phyloP scores from a whole-genome alignment of 1,140 invertebrate genomes.

The Dendroctonus valens region DNA sequence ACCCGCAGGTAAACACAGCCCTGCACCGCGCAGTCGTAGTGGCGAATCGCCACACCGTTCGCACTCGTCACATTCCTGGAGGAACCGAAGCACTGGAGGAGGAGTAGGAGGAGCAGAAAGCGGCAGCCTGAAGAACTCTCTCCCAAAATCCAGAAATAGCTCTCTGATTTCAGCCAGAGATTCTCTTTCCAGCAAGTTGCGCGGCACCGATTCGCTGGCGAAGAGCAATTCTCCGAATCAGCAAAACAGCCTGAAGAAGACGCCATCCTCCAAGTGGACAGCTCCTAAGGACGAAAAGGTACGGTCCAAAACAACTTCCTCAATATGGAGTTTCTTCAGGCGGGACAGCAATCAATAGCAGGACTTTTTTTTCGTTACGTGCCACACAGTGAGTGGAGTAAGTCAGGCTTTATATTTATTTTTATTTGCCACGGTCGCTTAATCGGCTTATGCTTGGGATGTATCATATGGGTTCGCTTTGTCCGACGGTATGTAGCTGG shows the following conservation, averaged over 20 bases:
- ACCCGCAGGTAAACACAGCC: slow-evolving; percentile 49
- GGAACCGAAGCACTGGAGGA: slow-evolving; percentile 45
- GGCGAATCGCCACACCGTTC: slow-evolving; percentile 54
- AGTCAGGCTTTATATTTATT: slow-evolving; percentile 45
- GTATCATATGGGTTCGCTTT: slow-evolving; percentile 2
- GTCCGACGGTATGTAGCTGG: neutral
- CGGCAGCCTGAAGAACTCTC: slow-evolving; percentile 42
- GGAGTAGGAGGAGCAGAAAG: slow-evolving; percentile 45
- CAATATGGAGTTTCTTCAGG: slow-evolving; percentile 67
- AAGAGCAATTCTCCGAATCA: slow-evolving; percentile 30
- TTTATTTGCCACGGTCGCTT: slow-evolving; percentile 36
- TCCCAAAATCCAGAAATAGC: slow-evolving; percentile 50
- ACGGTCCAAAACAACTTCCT: slow-evolving; percentile 62
- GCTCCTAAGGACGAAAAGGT: slow-evolving; percentile 55
- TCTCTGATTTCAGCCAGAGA: slow-evolving; percentile 56
- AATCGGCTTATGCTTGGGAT: slow-evolving; percentile 36
- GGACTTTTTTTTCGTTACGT: slow-evolving; percentile 40
- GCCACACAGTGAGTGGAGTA: slow-evolving; percentile 40
- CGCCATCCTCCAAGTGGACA: slow-evolving; percentile 30
- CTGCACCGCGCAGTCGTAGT: slow-evolving; percentile 53
- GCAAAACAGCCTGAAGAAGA: slow-evolving; percentile 32
- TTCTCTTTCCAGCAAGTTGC: slow-evolving; percentile 58
- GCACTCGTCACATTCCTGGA: slow-evolving; percentile 53
- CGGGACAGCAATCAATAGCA: slow-evolving; percentile 52
- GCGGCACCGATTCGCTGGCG: slow-evolving; percentile 54